Conservation (phyloP, 64 coral and sea anemone species). For the Montipora foliosa region DNA sequence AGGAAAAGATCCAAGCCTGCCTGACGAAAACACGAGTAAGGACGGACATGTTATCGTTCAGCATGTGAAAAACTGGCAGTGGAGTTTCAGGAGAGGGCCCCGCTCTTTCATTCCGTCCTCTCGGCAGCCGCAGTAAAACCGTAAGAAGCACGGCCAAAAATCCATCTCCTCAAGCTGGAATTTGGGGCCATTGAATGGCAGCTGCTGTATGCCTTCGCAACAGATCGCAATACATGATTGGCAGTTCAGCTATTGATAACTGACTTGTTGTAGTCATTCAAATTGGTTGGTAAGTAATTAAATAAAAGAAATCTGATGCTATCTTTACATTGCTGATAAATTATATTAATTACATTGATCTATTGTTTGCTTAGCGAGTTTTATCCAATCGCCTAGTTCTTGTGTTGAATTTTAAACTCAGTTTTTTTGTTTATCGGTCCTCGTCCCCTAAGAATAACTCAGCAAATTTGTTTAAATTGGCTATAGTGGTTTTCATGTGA, state of each 20-base stretch:
- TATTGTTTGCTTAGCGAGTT: background rate
- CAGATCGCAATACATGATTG: constrained; percentile 71
- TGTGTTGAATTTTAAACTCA: constrained; percentile 18
- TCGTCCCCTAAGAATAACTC: constrained; percentile 17
- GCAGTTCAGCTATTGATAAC: constrained; percentile 73
- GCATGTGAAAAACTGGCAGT: constrained; percentile 52
- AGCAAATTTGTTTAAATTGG: constrained; percentile 5
- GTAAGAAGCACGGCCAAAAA: constrained; percentile 29
- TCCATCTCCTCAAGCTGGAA: background rate
- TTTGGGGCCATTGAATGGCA: constrained; percentile 75
- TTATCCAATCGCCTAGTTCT: background rate
- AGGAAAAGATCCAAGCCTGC: constrained; percentile 70
- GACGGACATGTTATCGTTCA: constrained; percentile 62
- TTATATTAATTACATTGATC: background rate
- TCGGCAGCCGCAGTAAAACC: constrained; percentile 39
- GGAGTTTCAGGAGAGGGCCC: constrained; percentile 63
- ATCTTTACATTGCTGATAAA: constrained; percentile 28
- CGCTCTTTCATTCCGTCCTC: constrained; percentile 60
- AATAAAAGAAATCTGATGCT: background rate
- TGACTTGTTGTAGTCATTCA: constrained; percentile 71
- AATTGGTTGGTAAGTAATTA: constrained; percentile 71
- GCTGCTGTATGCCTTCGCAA: constrained; percentile 61
- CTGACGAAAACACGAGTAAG: constrained; percentile 71
- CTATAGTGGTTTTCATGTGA: constrained; percentile 8
- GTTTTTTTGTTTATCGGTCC: background rate